Evolutionary conservation across 1,140 invertebrate species (phyloP), one percentile per base, ranked within the genome.

Genomic region (Sitodiplosis mosellana): DNA sequence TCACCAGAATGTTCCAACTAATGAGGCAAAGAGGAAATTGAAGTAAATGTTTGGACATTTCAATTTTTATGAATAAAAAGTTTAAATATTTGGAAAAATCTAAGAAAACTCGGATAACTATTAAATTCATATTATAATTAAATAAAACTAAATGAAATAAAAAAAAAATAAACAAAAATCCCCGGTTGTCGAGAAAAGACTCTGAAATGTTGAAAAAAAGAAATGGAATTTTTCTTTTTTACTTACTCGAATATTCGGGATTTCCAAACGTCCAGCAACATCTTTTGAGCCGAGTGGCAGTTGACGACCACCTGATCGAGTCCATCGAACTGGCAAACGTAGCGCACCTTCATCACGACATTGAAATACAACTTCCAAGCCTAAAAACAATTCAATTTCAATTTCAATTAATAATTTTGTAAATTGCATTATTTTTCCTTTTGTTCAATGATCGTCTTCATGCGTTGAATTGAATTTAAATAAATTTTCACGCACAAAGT

Each of bases 281-380:
- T 88, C 82, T 14, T 66, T 69, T 15, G 77, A 78, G 18, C 79
- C 80, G 1, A 73, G 61, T 33, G 87, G 87, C 33, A 92, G 56
- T 1, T 78, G 73, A 21, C 71, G 61, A 27, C 78, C 78, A 48
- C 80, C 77, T 42, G 74, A 78, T 48, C 83, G 72, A 0, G 69
- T 56, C 87, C 87, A 91, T 22, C 71, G 70, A 14, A 92, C 87
- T 49, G 71, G 72, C 20, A 81, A 79, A 45, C 87, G 69, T 15
- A 75, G 59, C 0, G 72, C 71, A 47, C 89, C 83, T 69, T 92
- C 87, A 62, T 93, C 89, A 53, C 88, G 78, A 59, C 88, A 92
- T 67, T 86, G 82, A 69, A 91, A 87, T 8, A 90, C 87, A 10
- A 90, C 87, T 67, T 92, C 87, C 41, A 82, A 76, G 64, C 81